Evolutionary conservation across 2,888 invertebrate genomes (phyloP), one percentile per base, ranked within the genome.

Genomic region (Drosophila monieri): DNA sequence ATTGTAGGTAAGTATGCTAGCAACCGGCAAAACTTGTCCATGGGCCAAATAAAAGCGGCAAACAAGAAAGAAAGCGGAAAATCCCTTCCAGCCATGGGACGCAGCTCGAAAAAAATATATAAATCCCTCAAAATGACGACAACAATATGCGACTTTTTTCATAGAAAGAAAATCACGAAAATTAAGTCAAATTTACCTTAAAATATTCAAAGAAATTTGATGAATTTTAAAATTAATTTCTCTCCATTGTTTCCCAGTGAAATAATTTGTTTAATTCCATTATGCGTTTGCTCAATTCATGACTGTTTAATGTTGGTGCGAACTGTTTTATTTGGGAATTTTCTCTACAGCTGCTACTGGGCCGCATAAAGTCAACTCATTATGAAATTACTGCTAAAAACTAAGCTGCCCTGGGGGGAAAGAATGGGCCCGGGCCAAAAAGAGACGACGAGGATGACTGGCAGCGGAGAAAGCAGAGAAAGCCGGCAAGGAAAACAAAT

Each of bases 281-380:
- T 9, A 55, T 56, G 77, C 70, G 66, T 62, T 72, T 49, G 47
- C 44, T 58, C 54, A 60, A 76, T 77, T 81, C 65, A 68, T 75
- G 54, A 71, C 68, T 62, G 70, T 66, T 72, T 77, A 76, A 80
- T 76, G 68, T 46, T 74, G 57, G 66, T 71, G 73, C 68, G 73
- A 77, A 73, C 65, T 49, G 66, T 80, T 79, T 72, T 55, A 68
- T 59, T 58, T 57, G 62, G 54, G 48, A 72, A 75, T 56, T 68
- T 72, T 52, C 68, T 46, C 46, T 35, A 57, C 74, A 64, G 77
- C 60, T 73, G 62, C n/a, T 35, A 53, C 46, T 75, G 68, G 56
- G 58, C 68, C 65, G 83, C 85, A 83, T 85, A 76, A 83, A 87
- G 88, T 84, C 85, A 84, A 87, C 85, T 84, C 84, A 85, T 87